Evolutionary conservation across 2,113 vertebrate species (phyloP).

Genomic region (Austrofundulus limnaeus): DNA sequence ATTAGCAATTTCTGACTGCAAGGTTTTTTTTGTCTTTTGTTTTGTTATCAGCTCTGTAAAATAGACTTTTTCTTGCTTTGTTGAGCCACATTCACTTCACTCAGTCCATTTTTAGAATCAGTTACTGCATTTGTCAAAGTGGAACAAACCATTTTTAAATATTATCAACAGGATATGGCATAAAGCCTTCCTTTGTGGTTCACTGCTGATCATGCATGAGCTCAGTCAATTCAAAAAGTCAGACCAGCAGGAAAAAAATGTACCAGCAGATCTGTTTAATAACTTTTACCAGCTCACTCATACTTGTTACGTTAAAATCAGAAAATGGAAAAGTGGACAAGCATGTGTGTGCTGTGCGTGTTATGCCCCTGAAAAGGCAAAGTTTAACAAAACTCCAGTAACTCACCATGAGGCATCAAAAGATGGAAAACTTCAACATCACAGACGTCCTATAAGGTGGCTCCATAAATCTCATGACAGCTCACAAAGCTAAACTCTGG

Average conservation of each 20-base stretch:
- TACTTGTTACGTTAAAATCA: rapidly evolving
- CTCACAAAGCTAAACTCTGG: neutral
- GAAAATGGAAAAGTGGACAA: neutral
- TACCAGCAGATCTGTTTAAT: neutral
- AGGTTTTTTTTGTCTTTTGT: no score
- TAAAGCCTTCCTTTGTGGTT: slow-evolving; percentile 53
- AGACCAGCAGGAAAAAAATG: neutral
- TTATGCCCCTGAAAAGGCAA: neutral
- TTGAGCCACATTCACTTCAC: no score
- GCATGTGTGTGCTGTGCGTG: neutral
- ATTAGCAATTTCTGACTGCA: no score
- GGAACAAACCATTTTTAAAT: neutral
- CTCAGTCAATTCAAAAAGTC: slow-evolving; percentile 6
- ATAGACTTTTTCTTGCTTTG: no score
- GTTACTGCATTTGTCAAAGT: neutral
- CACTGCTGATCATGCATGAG: slow-evolving; percentile 14
- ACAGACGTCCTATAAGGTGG: neutral
- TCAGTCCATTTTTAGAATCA: neutral
- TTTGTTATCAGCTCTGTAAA: no score
- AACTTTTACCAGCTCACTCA: neutral
- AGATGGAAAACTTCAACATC: neutral
- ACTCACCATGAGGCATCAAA: slow-evolving; percentile 52
- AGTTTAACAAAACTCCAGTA: neutral
- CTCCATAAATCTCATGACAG: neutral
- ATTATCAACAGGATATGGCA: slow-evolving; percentile 19